Percentiles rank a stretch among this genome's conserved stretches.
These are phyloP conservation scores for Callinectes sapidus DNA, from an alignment of 2,888 invertebrate species.

Conservation along the genomic window DNA sequence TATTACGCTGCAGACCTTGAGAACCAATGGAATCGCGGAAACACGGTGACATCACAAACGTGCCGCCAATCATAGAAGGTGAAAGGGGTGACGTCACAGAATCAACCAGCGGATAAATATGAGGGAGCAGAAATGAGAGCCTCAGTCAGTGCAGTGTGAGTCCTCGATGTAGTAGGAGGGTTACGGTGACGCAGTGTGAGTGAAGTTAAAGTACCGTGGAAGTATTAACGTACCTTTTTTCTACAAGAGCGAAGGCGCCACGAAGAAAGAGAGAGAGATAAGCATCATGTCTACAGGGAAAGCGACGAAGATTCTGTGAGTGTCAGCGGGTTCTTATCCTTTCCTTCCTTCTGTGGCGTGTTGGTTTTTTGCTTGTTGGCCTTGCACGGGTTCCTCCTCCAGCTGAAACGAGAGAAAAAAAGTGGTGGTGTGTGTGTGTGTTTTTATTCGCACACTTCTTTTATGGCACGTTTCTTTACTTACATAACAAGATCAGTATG, in stretches of 20 bases:
- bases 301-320: background rate
- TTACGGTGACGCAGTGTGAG: background rate
- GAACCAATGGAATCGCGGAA: conserved; percentile 39
- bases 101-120: background rate
- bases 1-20: conserved; percentile 26
- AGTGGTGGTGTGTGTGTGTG: too few species aligned
- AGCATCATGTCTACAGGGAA: background rate
- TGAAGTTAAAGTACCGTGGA: background rate
- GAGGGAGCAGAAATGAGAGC: background rate
- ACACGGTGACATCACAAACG: conserved; percentile 39
- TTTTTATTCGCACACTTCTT: background rate
- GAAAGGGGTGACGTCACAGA: conserved; percentile 40
- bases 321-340: background rate
- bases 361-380: background rate
- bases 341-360: background rate
- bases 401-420: background rate
- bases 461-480: background rate
- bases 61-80: conserved; percentile 9
- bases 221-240: background rate
- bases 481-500: background rate
- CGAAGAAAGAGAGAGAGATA: background rate
- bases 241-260: background rate
- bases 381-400: background rate
- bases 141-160: background rate
- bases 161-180: background rate